Evolutionary conservation across 2,888 invertebrate species (phyloP), one percentile per base, ranked within the genome.

Genomic region (Polietes domitor): DNA sequence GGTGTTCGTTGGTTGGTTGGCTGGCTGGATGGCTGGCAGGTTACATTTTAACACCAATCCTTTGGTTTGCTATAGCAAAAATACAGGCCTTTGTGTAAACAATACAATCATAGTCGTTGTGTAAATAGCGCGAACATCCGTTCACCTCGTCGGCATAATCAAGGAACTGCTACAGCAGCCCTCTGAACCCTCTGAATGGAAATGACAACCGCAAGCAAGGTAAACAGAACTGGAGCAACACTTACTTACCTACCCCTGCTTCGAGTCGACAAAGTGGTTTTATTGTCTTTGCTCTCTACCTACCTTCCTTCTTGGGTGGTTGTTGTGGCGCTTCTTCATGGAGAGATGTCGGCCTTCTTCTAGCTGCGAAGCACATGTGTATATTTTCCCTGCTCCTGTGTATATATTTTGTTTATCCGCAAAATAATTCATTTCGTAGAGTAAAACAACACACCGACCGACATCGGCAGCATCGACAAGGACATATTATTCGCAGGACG

Each of bases 341-440:
- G 3, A 47, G 47, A 47, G 19, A 19, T 63, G 24, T 28, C 17
- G 24, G 32, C 17, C 41, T 41, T 10, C 10, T 41, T 41, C 10
- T 12, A 10, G 9, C n/a, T n/a, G 6, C 17, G 50, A 37, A 37
- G 15, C 71, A 70, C 77, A 78, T 78, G 53, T 72, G 72, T 61
- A 41, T 65, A 72, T 73, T 73, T 73, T 78, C 72, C 4, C 61
- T 63, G 19, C 19, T 65, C 0, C 63, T 55, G 24, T 15, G 70
- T 28, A n/a, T n/a, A 78, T 53, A 37, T 72, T 72, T 72, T 78
- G 73, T 79, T 68, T 79, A 65, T 58, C 68, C 37, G 17, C 26
- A 37, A 70, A 72, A 53, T 65, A 24, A 65, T 73, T 55, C 53
- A 21, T 43, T 58, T 65, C 32, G 15, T 58, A 32, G 15, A 55